Base-by-base conservation (phyloP, 1,140 invertebrate species). In the Augochlora pura region DNA sequence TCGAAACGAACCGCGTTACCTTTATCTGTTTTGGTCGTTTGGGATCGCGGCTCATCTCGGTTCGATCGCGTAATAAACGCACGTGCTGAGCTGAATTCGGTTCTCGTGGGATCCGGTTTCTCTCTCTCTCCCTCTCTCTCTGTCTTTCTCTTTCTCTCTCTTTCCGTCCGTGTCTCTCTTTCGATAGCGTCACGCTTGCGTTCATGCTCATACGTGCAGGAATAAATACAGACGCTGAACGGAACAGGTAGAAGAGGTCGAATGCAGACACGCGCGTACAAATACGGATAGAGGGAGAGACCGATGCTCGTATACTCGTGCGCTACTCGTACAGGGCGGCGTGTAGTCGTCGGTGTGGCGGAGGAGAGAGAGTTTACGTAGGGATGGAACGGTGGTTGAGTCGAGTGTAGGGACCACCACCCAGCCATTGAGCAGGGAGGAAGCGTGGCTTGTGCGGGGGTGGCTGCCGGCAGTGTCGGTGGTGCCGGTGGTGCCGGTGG, bases 21-120 rank as follows among this genome's bases (percentile, higher is more conserved):
- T 66, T 23, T 38, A 39, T 66, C 64, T 62, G 38, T 39, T 62
- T 54, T 10, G 27, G 59, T 46, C 38, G 18, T 27, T 49, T 52
- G 23, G 25, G 42, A 60, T 68, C 25, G 25, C 1, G 54, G 8
- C 74, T 77, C 74, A n/a, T 60, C 57, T 60, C 18, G 38, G 65
- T 60, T 76, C 21, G 39, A 32, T 23, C 64, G 52, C 52, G 21
- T 42, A 59, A 7, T 62, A 62, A 46, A 77, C 32, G 25, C 74
- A 82, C 83, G 87, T 83, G 80, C 54, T 70, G 85, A 88, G 83
- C 84, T 86, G 86, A 89, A 90, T 83, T 89, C 79, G 88, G 84
- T 74, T 85, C 89, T 79, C 83, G 76, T 77, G 87, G 77, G 85
- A 80, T 82, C 85, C 87, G 71, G 75, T 77, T 65, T 69, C 77